A percentile compares a stretch with the other conserved stretches of the same genome.
Conservation (phyloP, 2,888 invertebrate species). For the Lissonota sp. region DNA sequence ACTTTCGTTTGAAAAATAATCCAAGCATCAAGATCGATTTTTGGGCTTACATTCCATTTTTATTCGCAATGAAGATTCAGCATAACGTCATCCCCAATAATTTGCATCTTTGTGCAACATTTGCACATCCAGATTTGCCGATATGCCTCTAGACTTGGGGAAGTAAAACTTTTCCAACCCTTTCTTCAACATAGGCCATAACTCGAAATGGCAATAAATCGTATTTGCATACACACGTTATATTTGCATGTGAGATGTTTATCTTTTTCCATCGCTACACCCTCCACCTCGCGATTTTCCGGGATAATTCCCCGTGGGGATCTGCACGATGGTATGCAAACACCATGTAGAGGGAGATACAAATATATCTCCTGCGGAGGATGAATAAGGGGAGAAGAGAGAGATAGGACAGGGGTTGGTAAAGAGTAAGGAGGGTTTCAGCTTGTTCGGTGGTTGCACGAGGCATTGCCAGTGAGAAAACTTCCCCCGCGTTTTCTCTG, state of each 20-base stretch:
- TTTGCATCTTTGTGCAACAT: not conserved
- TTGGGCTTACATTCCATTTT: not conserved
- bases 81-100: not conserved
- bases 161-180: not conserved
- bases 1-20: not conserved
- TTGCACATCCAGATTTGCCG: not conserved
- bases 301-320: conserved; percentile 71
- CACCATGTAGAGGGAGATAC: conserved; percentile 56
- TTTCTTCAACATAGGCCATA: conserved; percentile 1
- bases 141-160: not conserved
- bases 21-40: not conserved
- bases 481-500: conserved; percentile 22
- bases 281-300: conserved; percentile 72
- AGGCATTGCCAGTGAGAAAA: conserved; percentile 38
- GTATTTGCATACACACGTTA: conserved; percentile 32
- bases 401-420: conserved; percentile 58
- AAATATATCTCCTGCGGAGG: conserved; percentile 11
- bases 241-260: conserved; percentile 48
- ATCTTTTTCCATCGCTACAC: conserved; percentile 53
- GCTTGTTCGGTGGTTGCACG: conserved; percentile 62
- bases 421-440: conserved; percentile 56
- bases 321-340: conserved; percentile 74
- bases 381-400: conserved; percentile 40
- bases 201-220: not conserved
- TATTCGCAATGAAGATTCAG: too few relatives aligned